phyloP scores from a whole-genome alignment of 2,888 invertebrate species.

The Heliconius sara region DNA sequence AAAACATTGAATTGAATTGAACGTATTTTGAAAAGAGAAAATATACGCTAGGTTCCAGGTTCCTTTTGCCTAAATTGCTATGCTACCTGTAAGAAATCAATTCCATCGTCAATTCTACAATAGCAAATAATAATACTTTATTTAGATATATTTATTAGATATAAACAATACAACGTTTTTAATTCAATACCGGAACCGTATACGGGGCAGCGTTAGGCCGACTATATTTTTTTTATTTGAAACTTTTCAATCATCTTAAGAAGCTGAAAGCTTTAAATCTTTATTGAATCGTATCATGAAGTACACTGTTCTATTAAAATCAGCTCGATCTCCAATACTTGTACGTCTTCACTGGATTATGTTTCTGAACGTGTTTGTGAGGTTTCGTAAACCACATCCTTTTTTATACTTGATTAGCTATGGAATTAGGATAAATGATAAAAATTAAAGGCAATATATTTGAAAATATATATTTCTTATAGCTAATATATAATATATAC shows the following conservation, averaged over 20 bases:
- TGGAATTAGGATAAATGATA: neutral
- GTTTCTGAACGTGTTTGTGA: conserved; percentile 38
- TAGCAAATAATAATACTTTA: too few relatives aligned
- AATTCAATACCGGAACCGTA: too few relatives aligned
- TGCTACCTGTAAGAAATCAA: too few relatives aligned
- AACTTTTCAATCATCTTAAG: neutral
- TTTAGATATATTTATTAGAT: too few relatives aligned
- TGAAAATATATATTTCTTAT: neutral
- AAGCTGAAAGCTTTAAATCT: neutral
- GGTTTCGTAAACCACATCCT: conserved; percentile 44
- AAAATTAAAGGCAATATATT: neutral
- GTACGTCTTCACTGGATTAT: conserved; percentile 40
- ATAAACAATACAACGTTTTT: too few relatives aligned
- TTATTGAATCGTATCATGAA: neutral
- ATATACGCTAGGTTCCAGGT: too few relatives aligned
- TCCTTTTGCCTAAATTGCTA: too few relatives aligned
- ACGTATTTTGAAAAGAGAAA: too few relatives aligned
- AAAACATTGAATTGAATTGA: too few relatives aligned
- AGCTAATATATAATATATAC: too few relatives aligned
- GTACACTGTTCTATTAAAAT: neutral
- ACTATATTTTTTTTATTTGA: neutral
- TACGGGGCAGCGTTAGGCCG: too few relatives aligned
- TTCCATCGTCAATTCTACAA: too few relatives aligned
- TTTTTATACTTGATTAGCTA: conserved; percentile 29
- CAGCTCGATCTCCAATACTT: conserved; percentile 32